These are phyloP conservation scores for Coronaproctus castanopsis DNA, from an alignment of 2,888 invertebrate genomes.

Conservation along the genomic window DNA sequence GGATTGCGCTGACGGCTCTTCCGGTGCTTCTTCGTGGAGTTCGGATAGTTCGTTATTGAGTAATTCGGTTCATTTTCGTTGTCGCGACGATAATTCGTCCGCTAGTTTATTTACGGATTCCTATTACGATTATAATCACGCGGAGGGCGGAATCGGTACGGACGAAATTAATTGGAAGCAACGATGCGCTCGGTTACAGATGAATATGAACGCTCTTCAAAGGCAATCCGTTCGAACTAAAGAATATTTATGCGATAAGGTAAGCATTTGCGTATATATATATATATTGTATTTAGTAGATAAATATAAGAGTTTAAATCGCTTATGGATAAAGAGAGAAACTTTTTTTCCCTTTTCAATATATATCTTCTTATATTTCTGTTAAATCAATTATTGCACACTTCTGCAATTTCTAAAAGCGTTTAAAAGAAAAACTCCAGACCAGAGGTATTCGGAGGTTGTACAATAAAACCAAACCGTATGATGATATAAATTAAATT, in stretches of 20 bases:
- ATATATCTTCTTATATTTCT: no score
- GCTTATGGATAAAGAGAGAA: no score
- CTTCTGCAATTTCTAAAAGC: no score
- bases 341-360: no score
- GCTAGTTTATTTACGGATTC: background rate
- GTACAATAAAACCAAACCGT: no score
- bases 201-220: background rate
- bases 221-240: background rate
- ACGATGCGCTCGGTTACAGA: constrained; percentile 1
- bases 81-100: background rate
- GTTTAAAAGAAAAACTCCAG: no score
- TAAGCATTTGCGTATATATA: background rate
- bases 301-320: no score
- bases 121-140: no score
- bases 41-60: constrained; percentile 14
- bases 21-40: constrained; percentile 25
- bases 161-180: background rate
- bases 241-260: background rate
- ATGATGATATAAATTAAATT: no score
- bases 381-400: no score
- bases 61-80: background rate
- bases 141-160: background rate
- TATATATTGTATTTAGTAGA: no score
- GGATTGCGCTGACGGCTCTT: constrained; percentile 37
- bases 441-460: no score